Evolutionary conservation across 2,797 vertebrate species (phyloP).

Genomic region (Characodon lateralis): DNA sequence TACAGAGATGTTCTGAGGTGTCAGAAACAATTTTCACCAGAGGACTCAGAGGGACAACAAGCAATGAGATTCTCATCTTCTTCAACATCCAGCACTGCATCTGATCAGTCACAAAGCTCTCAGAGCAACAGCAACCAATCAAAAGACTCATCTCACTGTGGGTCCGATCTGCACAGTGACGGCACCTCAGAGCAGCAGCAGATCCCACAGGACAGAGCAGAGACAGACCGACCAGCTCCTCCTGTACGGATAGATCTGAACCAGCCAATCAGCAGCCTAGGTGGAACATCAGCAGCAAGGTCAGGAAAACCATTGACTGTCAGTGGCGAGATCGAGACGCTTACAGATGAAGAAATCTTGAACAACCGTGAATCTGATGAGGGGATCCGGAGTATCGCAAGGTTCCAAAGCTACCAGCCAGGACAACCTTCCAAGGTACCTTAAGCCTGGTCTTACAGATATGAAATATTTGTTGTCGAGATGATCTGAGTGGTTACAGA

Average conservation of each 20-base stretch:
- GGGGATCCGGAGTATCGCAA: slow-evolving; percentile 83
- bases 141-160: neutral
- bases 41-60: slow-evolving; percentile 12
- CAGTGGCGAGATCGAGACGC: slow-evolving; percentile 81
- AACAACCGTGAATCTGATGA: slow-evolving; percentile 86
- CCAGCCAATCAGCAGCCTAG: slow-evolving; percentile 77
- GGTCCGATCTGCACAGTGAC: neutral
- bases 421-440: slow-evolving; percentile 87
- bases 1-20: slow-evolving; percentile 85
- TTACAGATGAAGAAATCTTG: slow-evolving; percentile 87
- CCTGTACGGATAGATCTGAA: slow-evolving; percentile 64
- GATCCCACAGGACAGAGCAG: slow-evolving; percentile 44
- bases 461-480: neutral
- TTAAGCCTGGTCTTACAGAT: neutral
- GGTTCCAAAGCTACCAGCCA: slow-evolving; percentile 87
- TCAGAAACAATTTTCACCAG: slow-evolving; percentile 7
- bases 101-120: slow-evolving; percentile 29
- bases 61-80: neutral
- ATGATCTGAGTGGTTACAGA: too few species aligned
- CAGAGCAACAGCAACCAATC: slow-evolving; percentile 25
- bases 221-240: slow-evolving; percentile 40
- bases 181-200: slow-evolving; percentile 20
- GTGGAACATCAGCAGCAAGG: slow-evolving; percentile 32
- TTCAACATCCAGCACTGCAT: neutral
- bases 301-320: slow-evolving; percentile 66